These are phyloP conservation scores for Sarcophaga peregrina DNA, from an alignment of 1,140 invertebrate genomes.

Conservation along the genomic window DNA sequence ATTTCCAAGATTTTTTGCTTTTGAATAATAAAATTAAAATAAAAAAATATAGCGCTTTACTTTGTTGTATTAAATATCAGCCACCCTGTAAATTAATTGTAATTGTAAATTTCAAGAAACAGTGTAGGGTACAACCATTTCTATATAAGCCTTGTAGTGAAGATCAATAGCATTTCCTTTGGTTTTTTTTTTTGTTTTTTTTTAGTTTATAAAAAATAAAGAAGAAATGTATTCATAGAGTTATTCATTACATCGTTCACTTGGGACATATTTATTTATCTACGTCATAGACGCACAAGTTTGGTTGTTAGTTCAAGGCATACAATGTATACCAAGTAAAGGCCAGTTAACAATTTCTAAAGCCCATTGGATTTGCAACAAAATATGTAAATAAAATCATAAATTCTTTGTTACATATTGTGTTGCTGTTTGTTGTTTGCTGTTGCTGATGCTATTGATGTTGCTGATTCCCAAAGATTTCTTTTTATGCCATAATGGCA, in stretches of 20 bases:
- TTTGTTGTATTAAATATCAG: no score
- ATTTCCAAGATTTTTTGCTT: no score
- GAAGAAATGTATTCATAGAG: constrained; percentile 22
- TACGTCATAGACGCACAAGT: constrained; percentile 19
- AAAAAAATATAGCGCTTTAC: no score
- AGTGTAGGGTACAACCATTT: no score
- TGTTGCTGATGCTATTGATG: not conserved
- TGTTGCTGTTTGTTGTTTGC: not conserved
- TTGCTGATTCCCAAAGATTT: not conserved
- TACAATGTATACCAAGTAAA: not conserved
- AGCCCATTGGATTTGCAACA: not conserved
- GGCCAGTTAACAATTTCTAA: no score
- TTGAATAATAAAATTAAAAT: no score
- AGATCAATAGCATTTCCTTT: no score
- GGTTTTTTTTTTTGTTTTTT: constrained; percentile 4
- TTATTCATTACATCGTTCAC: constrained; percentile 37
- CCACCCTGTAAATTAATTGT: no score
- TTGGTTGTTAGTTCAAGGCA: not conserved
- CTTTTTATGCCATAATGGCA: not conserved
- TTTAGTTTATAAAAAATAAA: not conserved
- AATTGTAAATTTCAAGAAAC: no score
- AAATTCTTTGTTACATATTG: constrained; percentile 25
- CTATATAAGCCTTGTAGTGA: no score
- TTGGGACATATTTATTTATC: constrained; percentile 41
- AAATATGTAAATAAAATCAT: constrained; percentile 39